A percentile compares a stretch with the other conserved stretches of the same genome.
Conservation (phyloP, 2,113 vertebrate genomes). For the Nesoenas mayeri region DNA sequence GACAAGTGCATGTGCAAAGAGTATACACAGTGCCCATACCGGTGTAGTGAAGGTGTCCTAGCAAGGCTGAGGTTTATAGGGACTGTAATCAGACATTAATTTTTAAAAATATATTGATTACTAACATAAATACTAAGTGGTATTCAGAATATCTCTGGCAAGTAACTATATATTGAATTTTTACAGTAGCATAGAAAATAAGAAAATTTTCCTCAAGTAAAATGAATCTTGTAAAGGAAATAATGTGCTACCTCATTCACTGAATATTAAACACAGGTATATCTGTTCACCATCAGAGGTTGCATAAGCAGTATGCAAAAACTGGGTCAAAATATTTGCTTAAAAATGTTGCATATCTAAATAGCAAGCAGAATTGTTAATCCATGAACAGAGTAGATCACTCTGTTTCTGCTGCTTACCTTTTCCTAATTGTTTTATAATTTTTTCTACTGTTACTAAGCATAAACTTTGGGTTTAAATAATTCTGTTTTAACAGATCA, state of each 20-base stretch:
- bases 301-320: conserved; percentile 23
- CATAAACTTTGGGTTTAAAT: neutral
- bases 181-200: neutral
- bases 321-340: conserved; percentile 43
- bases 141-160: neutral
- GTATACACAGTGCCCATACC: no score
- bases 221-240: neutral
- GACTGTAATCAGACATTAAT: neutral
- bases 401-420: neutral
- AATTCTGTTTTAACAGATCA: neutral
- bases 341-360: neutral
- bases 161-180: neutral
- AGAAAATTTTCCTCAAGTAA: neutral
- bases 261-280: neutral
- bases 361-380: conserved; percentile 15
- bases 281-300: neutral
- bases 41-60: neutral
- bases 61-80: neutral
- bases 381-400: neutral
- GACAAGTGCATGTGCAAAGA: neutral
- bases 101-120: neutral
- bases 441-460: neutral
- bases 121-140: neutral
- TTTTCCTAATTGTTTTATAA: neutral
- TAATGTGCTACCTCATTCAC: neutral